Percentiles rank a stretch among this genome's conserved stretches.
These are phyloP conservation scores for Pristionchus mayeri DNA, from an alignment of 2,888 invertebrate species.

Conservation along the genomic window DNA sequence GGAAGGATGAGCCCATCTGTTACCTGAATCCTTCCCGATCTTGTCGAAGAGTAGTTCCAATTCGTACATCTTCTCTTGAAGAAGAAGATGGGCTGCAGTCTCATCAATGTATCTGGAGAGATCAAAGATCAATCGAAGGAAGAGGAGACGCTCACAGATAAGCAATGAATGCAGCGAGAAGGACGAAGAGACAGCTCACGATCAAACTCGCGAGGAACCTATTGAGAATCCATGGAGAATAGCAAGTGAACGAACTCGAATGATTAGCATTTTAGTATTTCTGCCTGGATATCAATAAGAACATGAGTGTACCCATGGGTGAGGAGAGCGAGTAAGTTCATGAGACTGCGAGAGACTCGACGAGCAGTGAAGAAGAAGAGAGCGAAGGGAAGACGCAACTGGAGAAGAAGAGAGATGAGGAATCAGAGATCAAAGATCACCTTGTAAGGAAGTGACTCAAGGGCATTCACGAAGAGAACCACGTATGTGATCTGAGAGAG, in stretches of 20 bases:
- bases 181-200: neutral
- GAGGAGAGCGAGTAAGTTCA: neutral
- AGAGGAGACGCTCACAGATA: neutral
- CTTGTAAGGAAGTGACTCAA: slow-evolving; percentile 36
- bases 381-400: slow-evolving; percentile 26
- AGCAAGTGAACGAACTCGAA: too few species aligned
- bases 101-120: slow-evolving; percentile 24
- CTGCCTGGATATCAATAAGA: too few species aligned
- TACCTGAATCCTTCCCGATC: neutral
- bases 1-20: neutral
- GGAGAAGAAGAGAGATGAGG: neutral
- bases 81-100: slow-evolving; percentile 34
- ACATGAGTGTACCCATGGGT: too few species aligned
- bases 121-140: slow-evolving; percentile 39
- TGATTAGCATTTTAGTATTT: too few species aligned
- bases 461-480: slow-evolving; percentile 38
- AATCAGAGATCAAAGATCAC: slow-evolving; percentile 10
- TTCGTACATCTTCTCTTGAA: slow-evolving; percentile 39
- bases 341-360: neutral
- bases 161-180: neutral
- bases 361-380: slow-evolving; percentile 21
- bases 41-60: slow-evolving; percentile 14
- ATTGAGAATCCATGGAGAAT: neutral
- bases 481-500: neutral
- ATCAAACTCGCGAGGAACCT: neutral